A percentile compares a stretch with the other conserved stretches of the same genome.
phyloP scores from a whole-genome alignment of 2,113 vertebrate genomes.

The Potamarius usumacintae region DNA sequence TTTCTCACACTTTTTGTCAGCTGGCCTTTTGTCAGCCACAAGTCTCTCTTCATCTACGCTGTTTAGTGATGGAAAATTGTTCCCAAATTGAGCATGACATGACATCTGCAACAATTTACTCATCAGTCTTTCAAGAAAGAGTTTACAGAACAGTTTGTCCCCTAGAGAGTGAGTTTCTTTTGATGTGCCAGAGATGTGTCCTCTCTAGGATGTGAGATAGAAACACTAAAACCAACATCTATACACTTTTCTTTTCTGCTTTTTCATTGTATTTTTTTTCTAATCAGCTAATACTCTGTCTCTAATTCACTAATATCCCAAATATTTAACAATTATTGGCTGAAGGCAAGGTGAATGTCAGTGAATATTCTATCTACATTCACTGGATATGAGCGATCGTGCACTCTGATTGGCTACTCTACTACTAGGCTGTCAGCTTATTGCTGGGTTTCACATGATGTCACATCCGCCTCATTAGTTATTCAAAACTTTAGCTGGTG shows the following conservation, averaged over 20 bases:
- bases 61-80: background rate
- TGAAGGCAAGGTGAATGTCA: no score
- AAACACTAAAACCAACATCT: background rate
- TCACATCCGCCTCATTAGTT: no score
- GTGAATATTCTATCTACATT: no score
- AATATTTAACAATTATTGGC: background rate
- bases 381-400: no score
- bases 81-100: background rate
- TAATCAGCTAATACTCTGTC: background rate
- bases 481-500: no score
- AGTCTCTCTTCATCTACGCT: background rate
- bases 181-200: background rate
- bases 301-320: background rate
- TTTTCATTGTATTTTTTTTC: background rate
- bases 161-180: background rate
- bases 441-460: no score
- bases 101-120: constrained; percentile 9
- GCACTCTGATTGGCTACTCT: no score
- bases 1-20: background rate
- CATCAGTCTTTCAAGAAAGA: background rate
- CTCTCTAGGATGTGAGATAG: background rate
- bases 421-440: no score
- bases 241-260: background rate
- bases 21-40: constrained; percentile 5
- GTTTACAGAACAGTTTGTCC: background rate